Conservation (phyloP, 2,888 invertebrate species). For the Acanthosoma haemorrhoidale region DNA sequence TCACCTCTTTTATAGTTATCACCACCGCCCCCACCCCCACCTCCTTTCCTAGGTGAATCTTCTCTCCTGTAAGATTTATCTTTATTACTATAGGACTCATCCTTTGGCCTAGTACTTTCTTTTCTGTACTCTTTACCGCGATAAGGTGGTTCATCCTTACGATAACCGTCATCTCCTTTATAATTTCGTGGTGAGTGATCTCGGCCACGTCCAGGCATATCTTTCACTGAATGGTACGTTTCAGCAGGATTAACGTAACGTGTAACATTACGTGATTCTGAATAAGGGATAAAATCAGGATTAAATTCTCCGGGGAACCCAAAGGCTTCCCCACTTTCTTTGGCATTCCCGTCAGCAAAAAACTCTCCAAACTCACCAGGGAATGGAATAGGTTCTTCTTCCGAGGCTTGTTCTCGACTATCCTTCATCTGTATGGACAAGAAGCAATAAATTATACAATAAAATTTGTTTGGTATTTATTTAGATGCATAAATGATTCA, state of each 20-base stretch:
- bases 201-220: not conserved
- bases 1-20: not conserved
- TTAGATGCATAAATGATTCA: too few relatives aligned
- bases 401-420: not conserved
- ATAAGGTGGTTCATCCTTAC: not conserved
- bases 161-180: not conserved
- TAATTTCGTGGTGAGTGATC: not conserved
- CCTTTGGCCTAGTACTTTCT: not conserved
- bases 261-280: slow-evolving; percentile 7
- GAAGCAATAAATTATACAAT: too few relatives aligned
- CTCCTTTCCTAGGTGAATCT: not conserved
- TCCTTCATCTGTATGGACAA: not conserved
- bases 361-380: slow-evolving; percentile 15
- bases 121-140: not conserved
- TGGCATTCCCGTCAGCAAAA: not conserved
- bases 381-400: slow-evolving; percentile 3
- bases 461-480: too few relatives aligned
- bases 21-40: too few relatives aligned
- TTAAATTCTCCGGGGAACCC: not conserved
- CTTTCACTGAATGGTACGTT: slow-evolving; percentile 12
- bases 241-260: not conserved
- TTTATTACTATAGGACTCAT: not conserved
- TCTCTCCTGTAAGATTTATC: not conserved
- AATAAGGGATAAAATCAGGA: slow-evolving; percentile 7
- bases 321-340: not conserved